These are phyloP conservation scores for Yponomeuta evonymella DNA, from an alignment of 2,888 invertebrate genomes.

Conservation along the genomic window DNA sequence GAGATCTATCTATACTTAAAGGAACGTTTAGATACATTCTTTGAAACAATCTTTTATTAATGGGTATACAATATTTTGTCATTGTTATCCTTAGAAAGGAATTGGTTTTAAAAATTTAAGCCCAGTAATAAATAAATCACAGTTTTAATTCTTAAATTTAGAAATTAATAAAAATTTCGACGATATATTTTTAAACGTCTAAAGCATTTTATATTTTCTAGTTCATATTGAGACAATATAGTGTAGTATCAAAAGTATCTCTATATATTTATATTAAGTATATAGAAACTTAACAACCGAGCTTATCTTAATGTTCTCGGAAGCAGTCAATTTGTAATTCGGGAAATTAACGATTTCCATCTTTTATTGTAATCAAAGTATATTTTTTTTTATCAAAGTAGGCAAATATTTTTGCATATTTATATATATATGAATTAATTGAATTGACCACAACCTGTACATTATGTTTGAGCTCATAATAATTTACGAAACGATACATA, in stretches of 20 bases:
- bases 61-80: constrained; percentile 13
- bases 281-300: constrained; percentile 67
- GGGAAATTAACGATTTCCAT: background rate
- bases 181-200: constrained; percentile 21
- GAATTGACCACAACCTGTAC: background rate
- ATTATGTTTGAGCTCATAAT: constrained; percentile 10
- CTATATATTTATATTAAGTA: constrained; percentile 50
- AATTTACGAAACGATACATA: constrained; percentile 8
- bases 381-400: no score
- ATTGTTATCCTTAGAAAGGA: constrained; percentile 27
- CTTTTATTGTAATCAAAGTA: no score
- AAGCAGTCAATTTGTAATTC: background rate
- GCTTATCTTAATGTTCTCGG: constrained; percentile 21
- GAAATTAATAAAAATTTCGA: constrained; percentile 27
- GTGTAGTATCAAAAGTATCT: background rate
- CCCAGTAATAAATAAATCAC: constrained; percentile 72
- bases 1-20: constrained; percentile 73
- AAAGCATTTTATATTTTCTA: background rate
- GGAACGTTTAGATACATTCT: constrained; percentile 69
- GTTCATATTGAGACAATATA: background rate
- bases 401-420: no score
- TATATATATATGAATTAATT: background rate
- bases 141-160: constrained; percentile 67
- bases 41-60: constrained; percentile 40
- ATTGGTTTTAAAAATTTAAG: constrained; percentile 40